These are phyloP conservation scores for Seriola rivoliana DNA, from an alignment of 2,113 vertebrate genomes.

Conservation along the genomic window DNA sequence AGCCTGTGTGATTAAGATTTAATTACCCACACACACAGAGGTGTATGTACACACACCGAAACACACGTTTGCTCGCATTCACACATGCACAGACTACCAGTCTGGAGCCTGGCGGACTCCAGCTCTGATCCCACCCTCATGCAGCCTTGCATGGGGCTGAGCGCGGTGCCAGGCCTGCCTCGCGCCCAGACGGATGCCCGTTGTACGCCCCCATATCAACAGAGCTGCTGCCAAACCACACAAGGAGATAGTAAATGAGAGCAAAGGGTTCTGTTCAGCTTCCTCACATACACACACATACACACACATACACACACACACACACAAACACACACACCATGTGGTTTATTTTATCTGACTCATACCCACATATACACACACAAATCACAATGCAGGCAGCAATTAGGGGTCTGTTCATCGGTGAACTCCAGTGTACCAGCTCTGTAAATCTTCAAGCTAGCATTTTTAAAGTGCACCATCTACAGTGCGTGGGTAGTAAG, in stretches of 20 bases:
- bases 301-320: slow-evolving; percentile 53
- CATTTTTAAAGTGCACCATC: slow-evolving; percentile 51
- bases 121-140: slow-evolving; percentile 71
- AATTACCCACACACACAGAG: slow-evolving; percentile 59
- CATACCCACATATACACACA: slow-evolving; percentile 58
- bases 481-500: slow-evolving; percentile 41
- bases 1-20: slow-evolving; percentile 75
- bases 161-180: slow-evolving; percentile 75
- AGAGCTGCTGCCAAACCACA: slow-evolving; percentile 82
- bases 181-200: slow-evolving; percentile 80
- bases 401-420: slow-evolving; percentile 75
- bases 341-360: slow-evolving; percentile 79
- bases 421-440: slow-evolving; percentile 60
- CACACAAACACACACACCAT: slow-evolving; percentile 57
- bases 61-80: slow-evolving; percentile 33
- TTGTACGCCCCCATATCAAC: slow-evolving; percentile 73
- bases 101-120: slow-evolving; percentile 74
- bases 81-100: slow-evolving; percentile 63
- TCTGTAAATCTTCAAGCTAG: slow-evolving; percentile 68
- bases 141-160: slow-evolving; percentile 69
- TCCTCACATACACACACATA: slow-evolving; percentile 56
- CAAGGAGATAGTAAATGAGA: slow-evolving; percentile 82
- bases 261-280: slow-evolving; percentile 65
- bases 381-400: slow-evolving; percentile 73
- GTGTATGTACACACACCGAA: slow-evolving; percentile 18